These are phyloP conservation scores for Trichechus manatus DNA, from an alignment of 2,113 vertebrate species.

Conservation along the genomic window DNA sequence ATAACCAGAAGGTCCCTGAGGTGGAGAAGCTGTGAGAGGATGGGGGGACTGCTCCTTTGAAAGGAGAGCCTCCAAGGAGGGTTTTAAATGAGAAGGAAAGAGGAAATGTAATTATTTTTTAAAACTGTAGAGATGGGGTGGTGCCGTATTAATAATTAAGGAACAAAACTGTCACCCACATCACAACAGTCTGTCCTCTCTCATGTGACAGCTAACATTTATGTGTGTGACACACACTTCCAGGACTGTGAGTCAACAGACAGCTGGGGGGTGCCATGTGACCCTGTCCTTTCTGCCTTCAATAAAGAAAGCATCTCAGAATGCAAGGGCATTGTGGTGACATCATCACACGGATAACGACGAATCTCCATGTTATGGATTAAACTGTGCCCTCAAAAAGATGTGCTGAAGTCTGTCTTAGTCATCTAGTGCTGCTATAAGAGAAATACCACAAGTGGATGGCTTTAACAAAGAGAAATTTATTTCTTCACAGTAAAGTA, in stretches of 20 bases:
- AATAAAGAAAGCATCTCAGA: background rate
- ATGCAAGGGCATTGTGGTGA: accelerated
- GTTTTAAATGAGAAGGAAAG: background rate
- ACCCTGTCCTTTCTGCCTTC: background rate
- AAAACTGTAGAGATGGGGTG: background rate
- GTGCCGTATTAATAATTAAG: background rate
- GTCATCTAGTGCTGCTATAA: too few relatives aligned
- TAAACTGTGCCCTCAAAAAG: background rate
- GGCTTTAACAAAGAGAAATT: too few relatives aligned
- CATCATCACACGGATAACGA: background rate
- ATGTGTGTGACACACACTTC: background rate
- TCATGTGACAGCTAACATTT: background rate
- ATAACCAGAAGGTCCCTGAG: accelerated
- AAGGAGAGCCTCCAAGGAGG: background rate
- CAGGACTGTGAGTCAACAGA: background rate
- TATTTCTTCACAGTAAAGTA: too few relatives aligned
- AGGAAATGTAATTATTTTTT: background rate
- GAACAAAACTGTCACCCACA: too few relatives aligned
- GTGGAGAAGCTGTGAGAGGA: background rate
- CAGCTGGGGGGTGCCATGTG: background rate
- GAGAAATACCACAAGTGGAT: too few relatives aligned
- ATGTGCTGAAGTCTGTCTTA: too few relatives aligned
- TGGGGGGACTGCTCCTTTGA: background rate
- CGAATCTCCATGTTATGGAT: background rate
- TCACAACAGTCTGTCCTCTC: background rate